Percentiles rank a stretch among this genome's conserved stretches.
Conservation (phyloP, 2,797 vertebrate species). For the Phaenicophaeus curvirostris region DNA sequence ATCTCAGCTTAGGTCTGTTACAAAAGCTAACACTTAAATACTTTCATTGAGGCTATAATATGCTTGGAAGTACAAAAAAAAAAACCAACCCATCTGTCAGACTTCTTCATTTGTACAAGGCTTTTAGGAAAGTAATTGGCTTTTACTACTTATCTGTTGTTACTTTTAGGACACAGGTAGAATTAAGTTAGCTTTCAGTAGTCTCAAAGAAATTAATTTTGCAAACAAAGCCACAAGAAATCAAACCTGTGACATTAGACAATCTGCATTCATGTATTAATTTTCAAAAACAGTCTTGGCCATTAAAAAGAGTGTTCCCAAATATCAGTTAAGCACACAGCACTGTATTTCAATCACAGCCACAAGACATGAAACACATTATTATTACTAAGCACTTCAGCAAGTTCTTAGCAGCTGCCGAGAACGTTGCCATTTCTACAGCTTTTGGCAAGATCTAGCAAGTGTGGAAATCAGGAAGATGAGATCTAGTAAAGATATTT, state of each 20-base stretch:
- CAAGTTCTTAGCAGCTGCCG: constrained; percentile 2
- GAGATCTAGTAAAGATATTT: not conserved
- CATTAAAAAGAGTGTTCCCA: not conserved
- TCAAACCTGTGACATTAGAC: not conserved
- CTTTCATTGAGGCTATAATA: not conserved
- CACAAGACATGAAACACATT: not conserved
- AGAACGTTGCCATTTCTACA: not conserved
- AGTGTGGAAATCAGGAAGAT: not conserved
- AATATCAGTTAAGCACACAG: not conserved
- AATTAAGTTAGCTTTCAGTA: not conserved
- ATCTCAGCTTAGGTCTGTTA: not conserved
- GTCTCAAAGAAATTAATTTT: not conserved
- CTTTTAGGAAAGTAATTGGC: not conserved
- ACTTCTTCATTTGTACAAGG: not conserved
- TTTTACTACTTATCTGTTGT: not conserved
- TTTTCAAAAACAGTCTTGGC: not conserved
- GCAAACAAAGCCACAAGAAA: not conserved
- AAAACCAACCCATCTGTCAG: not conserved
- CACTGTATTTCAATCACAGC: not conserved
- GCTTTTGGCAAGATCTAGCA: constrained; percentile 4
- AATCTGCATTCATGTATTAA: not conserved
- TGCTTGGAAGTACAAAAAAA: not conserved
- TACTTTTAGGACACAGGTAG: not conserved
- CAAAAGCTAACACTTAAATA: not conserved
- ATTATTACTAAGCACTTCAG: not conserved